Conservation (phyloP, 2,797 vertebrate genomes). For the Ptychobarbus kaznakovi region DNA sequence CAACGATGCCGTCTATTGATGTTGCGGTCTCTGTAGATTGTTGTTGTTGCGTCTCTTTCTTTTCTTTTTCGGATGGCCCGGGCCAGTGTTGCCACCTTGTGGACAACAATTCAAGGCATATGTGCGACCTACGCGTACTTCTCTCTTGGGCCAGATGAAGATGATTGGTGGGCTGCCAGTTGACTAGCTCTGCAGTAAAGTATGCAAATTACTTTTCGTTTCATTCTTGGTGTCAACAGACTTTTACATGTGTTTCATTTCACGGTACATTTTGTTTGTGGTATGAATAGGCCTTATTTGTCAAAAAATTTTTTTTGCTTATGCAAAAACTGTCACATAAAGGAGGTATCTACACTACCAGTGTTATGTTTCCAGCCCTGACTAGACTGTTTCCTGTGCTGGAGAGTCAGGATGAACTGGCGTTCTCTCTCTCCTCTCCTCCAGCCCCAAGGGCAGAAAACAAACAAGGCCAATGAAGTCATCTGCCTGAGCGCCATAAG, state of each 20-base stretch:
- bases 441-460: constrained; percentile 28
- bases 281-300: neutral
- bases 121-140: too few relatives aligned
- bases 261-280: neutral
- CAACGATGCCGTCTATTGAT: too few relatives aligned
- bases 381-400: constrained; percentile 32
- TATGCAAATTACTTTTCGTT: neutral
- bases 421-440: neutral
- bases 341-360: neutral
- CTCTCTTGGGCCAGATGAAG: too few relatives aligned
- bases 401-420: constrained; percentile 24
- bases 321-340: neutral
- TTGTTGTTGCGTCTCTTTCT: too few relatives aligned
- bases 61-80: too few relatives aligned
- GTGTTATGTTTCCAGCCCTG: constrained; percentile 16
- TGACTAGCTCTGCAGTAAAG: neutral
- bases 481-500: constrained; percentile 45
- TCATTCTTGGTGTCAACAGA: neutral
- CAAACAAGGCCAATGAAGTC: constrained; percentile 57
- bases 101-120: too few relatives aligned
- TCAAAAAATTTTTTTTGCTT: neutral
- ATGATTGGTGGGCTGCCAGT: neutral
- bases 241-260: neutral
- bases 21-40: too few relatives aligned
- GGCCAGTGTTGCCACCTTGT: too few relatives aligned